These are phyloP conservation scores for Chymomyza costata DNA, from an alignment of 1,140 invertebrate species.

Conservation along the genomic window DNA sequence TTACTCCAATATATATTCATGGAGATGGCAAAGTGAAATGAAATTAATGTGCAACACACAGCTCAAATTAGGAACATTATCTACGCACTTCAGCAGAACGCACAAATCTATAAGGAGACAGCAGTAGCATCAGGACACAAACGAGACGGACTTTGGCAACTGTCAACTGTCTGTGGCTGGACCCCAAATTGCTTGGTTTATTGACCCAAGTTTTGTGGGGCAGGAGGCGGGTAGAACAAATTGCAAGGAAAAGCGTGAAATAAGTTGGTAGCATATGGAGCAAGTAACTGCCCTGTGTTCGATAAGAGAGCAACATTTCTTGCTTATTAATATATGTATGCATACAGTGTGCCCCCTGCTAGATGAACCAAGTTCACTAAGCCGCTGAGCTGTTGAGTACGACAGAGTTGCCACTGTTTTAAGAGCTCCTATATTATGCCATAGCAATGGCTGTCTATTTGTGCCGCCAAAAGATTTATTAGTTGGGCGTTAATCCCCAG, in stretches of 20 bases:
- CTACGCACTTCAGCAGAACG: too few species aligned
- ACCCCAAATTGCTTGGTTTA: constrained; percentile 36
- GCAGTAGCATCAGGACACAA: too few species aligned
- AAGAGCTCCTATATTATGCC: constrained; percentile 1
- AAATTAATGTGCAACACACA: too few species aligned
- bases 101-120: too few species aligned
- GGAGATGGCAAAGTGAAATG: too few species aligned
- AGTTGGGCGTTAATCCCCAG: constrained; percentile 71
- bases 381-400: neutral
- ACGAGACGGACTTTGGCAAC: too few species aligned
- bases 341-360: constrained; percentile 15
- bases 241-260: constrained; percentile 65
- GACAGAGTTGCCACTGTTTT: constrained; percentile 11
- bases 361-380: too few species aligned
- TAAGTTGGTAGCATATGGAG: constrained; percentile 58
- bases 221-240: constrained; percentile 27
- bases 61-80: too few species aligned
- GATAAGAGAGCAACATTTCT: constrained; percentile 43
- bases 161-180: constrained; percentile 33
- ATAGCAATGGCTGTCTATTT: neutral
- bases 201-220: constrained; percentile 57
- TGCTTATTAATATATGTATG: constrained; percentile 57
- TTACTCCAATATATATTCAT: too few species aligned
- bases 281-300: constrained; percentile 11
- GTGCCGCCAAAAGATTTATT: constrained; percentile 52